These are phyloP conservation scores for Cisticola juncidis DNA, from an alignment of 2,113 vertebrate genomes.

Conservation along the genomic window DNA sequence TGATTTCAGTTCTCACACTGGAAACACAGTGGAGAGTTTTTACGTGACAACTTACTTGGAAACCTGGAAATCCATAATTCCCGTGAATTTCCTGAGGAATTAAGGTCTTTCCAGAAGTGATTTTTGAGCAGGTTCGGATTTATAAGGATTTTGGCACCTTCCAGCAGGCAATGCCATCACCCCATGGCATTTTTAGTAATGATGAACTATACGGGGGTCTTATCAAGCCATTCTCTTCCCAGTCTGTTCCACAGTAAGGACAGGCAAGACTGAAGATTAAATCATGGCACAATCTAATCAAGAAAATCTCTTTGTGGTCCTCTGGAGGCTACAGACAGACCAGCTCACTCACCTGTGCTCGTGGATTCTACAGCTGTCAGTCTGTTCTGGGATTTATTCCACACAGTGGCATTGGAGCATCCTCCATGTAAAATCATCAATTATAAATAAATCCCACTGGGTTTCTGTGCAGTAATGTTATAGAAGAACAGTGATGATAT, in stretches of 20 bases:
- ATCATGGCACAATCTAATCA: fast-evolving
- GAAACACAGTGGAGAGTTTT: background rate
- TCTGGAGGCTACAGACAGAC: background rate
- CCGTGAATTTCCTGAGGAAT: background rate
- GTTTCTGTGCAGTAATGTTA: background rate
- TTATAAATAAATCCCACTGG: background rate
- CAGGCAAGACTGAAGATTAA: background rate
- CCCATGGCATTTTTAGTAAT: background rate
- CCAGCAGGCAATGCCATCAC: background rate
- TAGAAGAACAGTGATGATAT: fast-evolving
- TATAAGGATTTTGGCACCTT: background rate
- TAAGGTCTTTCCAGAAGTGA: background rate
- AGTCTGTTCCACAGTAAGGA: background rate
- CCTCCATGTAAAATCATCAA: background rate
- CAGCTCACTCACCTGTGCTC: background rate
- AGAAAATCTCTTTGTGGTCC: background rate
- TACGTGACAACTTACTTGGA: background rate
- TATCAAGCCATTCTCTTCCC: background rate
- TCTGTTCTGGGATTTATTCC: background rate
- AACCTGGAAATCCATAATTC: background rate
- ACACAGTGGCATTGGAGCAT: fast-evolving
- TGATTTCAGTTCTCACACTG: background rate
- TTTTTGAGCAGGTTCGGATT: background rate
- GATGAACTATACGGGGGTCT: background rate
- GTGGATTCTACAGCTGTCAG: background rate